Evolutionary conservation across 1,140 invertebrate species (phyloP).

Genomic region (Leptopilina clavipes): DNA sequence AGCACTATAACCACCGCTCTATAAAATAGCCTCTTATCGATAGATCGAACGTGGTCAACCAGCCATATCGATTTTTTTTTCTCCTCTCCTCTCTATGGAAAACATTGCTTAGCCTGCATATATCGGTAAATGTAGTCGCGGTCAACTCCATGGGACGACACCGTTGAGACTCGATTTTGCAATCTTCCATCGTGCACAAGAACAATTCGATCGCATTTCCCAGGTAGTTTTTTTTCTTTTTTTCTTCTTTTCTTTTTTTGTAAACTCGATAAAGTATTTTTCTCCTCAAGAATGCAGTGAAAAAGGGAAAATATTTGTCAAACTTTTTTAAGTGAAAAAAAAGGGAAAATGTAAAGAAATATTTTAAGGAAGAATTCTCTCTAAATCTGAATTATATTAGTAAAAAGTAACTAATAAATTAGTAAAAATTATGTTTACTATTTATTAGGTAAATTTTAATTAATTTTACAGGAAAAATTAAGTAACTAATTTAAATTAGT

Average conservation of each 20-base stretch:
- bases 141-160: constrained; percentile 48
- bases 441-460: no score
- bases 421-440: no score
- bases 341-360: no score
- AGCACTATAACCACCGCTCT: constrained; percentile 56
- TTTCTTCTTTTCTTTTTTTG: not conserved
- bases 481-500: no score
- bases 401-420: no score
- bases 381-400: no score
- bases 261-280: not conserved
- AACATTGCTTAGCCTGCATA: constrained; percentile 50
- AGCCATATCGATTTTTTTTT: constrained; percentile 54
- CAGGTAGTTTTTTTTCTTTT: not conserved
- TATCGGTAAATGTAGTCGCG: constrained; percentile 46
- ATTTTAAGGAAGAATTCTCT: no score
- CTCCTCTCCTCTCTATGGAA: constrained; percentile 39
- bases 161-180: constrained; percentile 52
- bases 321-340: not conserved
- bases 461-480: no score
- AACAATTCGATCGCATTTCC: constrained; percentile 16
- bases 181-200: constrained; percentile 38
- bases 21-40: constrained; percentile 64
- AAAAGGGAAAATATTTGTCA: not conserved
- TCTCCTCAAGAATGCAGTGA: not conserved
- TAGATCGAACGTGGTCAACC: constrained; percentile 58